Conservation (phyloP, 2,113 vertebrate species). For the Salvator merianae region DNA sequence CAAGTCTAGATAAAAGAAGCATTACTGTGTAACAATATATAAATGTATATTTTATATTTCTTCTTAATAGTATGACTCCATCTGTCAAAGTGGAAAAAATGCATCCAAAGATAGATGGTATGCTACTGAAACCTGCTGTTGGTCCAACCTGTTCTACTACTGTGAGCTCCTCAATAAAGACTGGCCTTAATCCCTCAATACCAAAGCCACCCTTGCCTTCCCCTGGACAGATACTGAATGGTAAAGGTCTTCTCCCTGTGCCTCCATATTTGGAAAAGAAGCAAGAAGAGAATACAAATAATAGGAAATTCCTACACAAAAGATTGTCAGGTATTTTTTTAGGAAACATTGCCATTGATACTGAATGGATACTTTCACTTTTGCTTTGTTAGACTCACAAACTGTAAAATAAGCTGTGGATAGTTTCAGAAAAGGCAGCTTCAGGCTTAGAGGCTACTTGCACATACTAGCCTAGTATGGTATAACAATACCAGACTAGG, state of each 20-base stretch:
- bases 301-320: slow-evolving; percentile 93
- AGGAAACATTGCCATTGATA: not conserved
- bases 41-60: slow-evolving; percentile 46
- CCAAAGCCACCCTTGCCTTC: slow-evolving; percentile 98
- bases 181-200: slow-evolving; percentile 99
- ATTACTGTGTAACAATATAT: not conserved
- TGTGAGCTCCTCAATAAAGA: slow-evolving; percentile 96
- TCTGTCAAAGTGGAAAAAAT: slow-evolving; percentile 97
- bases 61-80: slow-evolving; percentile 82
- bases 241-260: slow-evolving; percentile 92
- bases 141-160: slow-evolving; percentile 89
- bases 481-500: too few species aligned
- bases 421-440: not conserved
- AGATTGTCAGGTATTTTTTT: slow-evolving; percentile 88
- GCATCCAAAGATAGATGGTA: slow-evolving; percentile 89
- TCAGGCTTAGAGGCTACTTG: not conserved
- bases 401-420: too few species aligned
- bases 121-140: slow-evolving; percentile 85
- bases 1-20: not conserved
- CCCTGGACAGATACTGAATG: slow-evolving; percentile 94
- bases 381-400: not conserved
- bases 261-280: slow-evolving; percentile 88
- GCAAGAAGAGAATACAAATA: slow-evolving; percentile 89
- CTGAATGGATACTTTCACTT: not conserved
- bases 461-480: too few species aligned